Evolutionary conservation across 2,888 invertebrate genomes (phyloP).

Genomic region (Diachrysia chrysitis): DNA sequence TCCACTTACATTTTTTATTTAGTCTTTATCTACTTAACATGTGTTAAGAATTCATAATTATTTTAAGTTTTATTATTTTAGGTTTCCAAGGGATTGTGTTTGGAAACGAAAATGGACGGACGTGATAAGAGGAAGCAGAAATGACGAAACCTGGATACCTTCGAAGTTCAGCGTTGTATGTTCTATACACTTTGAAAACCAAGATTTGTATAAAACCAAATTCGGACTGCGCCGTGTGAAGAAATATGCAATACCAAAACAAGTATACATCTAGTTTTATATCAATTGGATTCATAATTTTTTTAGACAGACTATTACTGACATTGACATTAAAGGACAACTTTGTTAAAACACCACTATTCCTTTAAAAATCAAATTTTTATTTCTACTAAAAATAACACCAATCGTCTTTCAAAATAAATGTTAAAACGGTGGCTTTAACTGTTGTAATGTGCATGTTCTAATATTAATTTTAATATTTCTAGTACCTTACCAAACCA

Average conservation of each 20-base stretch:
- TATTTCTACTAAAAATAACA: too few relatives aligned
- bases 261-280: not conserved
- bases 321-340: too few relatives aligned
- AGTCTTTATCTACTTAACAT: too few relatives aligned
- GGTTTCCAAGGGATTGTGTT: not conserved
- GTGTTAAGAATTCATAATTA: too few relatives aligned
- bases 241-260: not conserved
- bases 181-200: not conserved
- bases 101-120: not conserved
- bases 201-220: not conserved
- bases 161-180: not conserved
- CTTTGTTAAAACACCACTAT: too few relatives aligned
- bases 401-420: too few relatives aligned
- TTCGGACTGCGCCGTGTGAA: not conserved
- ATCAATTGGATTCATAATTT: too few relatives aligned
- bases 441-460: too few relatives aligned
- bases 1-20: too few relatives aligned
- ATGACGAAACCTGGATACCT: not conserved
- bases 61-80: not conserved
- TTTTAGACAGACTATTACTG: too few relatives aligned
- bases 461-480: not conserved
- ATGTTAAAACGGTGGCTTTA: too few relatives aligned
- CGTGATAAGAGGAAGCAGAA: not conserved
- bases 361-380: too few relatives aligned
- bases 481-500: not conserved